A percentile compares a stretch with the other conserved stretches of the same genome.
phyloP scores from a whole-genome alignment of 2,888 invertebrate species.

The Mesorhabditis spiculigera region DNA sequence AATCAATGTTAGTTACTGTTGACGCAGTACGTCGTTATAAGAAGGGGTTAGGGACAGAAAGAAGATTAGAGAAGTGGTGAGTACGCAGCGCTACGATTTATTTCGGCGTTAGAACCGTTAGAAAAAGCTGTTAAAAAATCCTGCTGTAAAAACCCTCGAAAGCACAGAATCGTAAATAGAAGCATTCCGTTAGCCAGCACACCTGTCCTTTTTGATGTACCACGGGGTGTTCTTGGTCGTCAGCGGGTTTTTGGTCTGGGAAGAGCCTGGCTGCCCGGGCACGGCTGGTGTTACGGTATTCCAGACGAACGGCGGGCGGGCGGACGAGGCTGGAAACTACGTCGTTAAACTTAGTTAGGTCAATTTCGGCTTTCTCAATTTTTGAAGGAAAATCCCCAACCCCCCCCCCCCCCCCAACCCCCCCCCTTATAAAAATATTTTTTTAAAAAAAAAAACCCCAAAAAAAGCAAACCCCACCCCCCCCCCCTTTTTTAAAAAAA shows the following conservation, averaged over 20 bases:
- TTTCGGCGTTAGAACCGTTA: no score
- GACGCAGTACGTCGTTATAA: no score
- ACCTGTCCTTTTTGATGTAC: slow-evolving; percentile 48
- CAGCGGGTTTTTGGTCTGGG: slow-evolving; percentile 10
- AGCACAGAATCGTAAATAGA: no score
- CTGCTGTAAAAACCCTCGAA: no score
- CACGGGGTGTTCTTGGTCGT: slow-evolving; percentile 46
- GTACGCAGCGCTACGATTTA: no score
- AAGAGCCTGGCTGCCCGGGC: slow-evolving; percentile 15
- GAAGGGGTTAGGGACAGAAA: no score
- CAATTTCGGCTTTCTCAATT: no score
- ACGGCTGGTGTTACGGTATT: slow-evolving; percentile 47
- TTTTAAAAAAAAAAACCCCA: neutral
- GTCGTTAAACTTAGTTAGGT: neutral
- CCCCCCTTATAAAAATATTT: neutral
- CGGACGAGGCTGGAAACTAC: slow-evolving; percentile 28
- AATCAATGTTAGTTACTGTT: no score
- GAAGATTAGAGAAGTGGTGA: no score
- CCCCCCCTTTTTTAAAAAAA: no score
- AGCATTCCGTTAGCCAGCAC: neutral
- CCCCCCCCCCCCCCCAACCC: slow-evolving; percentile 1
- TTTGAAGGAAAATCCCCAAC: neutral
- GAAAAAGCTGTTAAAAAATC: no score
- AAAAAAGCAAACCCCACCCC: no score
- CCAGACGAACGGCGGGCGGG: slow-evolving; percentile 41